Evolutionary conservation across 2,888 invertebrate species (phyloP), one percentile per base, ranked within the genome.

Genomic region (Macroteleia sp.): DNA sequence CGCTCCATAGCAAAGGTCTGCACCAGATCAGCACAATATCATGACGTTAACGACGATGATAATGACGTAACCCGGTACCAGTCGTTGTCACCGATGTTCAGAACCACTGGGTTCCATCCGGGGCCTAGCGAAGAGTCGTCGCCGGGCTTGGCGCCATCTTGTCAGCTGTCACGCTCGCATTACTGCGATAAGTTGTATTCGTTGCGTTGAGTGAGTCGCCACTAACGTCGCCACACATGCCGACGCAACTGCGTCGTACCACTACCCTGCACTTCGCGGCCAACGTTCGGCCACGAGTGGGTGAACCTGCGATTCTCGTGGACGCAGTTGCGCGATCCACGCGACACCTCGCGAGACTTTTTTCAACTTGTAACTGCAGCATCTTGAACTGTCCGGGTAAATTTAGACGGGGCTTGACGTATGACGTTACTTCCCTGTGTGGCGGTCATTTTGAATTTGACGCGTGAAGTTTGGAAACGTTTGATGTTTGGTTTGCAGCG

Each of bases 91-190:
- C 25, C 46, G 46, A 17, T 14, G 20, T 22, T 22, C 34, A 34
- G 32, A 42, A 32, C 25, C 42, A 36, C 52, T 86, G 88, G 88
- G 87, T 88, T 92, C 44, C 70, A 44, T 62, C 93, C 92, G 91
- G 91, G 92, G 90, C 92, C 91, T 34, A 69, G 41, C 19, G 19
- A 30, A 92, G 93, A 94, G 30, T 34, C 25, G 41, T 48, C 94
- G 94, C 94, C 91, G 92, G 92, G 90, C 91, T 84, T 89, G 88
- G 87, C 89, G 88, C 88, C 90, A 90, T 90, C 86, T 89, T 88
- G 84, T 84, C 48, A 16, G 48, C 86, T 89, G 89, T 89, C 89
- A 89, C 88, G 88, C 88, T 77, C 48, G 56, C 70, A 62, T 57
- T 32, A 44, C 41, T 50, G 59, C 46, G 54, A 64, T 39, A 56